Conservation (phyloP, 2,797 vertebrate genomes). For the Peromyscus melanophrys region DNA sequence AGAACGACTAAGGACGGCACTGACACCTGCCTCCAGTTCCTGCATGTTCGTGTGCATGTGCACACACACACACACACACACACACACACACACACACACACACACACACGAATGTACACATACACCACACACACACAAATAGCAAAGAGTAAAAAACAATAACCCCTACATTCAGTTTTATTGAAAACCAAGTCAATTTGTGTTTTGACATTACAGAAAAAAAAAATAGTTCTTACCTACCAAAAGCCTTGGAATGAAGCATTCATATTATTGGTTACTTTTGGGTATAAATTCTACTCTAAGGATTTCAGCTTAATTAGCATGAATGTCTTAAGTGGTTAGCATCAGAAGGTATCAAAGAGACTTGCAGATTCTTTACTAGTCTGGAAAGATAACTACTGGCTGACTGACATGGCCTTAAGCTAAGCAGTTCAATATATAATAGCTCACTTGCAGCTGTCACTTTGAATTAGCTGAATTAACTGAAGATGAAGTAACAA, state of each 20-base stretch:
- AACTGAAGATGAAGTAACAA: constrained; percentile 68
- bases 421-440: constrained; percentile 47
- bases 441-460: constrained; percentile 50
- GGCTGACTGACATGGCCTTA: constrained; percentile 9
- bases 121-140: neutral
- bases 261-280: constrained; percentile 37
- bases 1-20: too few species aligned
- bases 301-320: constrained; percentile 50
- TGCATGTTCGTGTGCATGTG: neutral
- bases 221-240: constrained; percentile 57
- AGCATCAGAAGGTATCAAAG: constrained; percentile 65
- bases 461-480: constrained; percentile 43
- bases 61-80: neutral
- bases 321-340: constrained; percentile 7
- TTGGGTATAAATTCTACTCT: constrained; percentile 39
- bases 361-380: constrained; percentile 38
- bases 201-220: constrained; percentile 55
- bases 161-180: constrained; percentile 2
- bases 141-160: neutral
- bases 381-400: constrained; percentile 58
- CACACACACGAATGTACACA: neutral
- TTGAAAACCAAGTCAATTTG: constrained; percentile 61
- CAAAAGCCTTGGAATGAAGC: constrained; percentile 68
- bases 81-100: neutral
- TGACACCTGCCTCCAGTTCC: neutral